A percentile compares a stretch with the other conserved stretches of the same genome.
Conservation (phyloP, 2,113 vertebrate species). For the Willisornis vidua region DNA sequence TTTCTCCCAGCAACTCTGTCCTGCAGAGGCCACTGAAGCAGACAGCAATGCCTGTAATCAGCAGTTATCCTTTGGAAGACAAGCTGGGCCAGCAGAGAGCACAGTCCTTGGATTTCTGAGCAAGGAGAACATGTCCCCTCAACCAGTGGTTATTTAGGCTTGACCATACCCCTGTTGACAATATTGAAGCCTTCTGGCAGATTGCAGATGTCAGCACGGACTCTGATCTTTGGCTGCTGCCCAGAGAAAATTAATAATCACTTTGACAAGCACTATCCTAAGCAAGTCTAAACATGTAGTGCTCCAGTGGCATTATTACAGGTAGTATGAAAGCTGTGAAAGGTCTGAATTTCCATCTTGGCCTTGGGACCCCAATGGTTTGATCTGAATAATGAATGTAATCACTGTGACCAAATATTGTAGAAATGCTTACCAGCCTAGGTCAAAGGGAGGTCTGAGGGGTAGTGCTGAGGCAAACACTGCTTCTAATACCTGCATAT, state of each 20-base stretch:
- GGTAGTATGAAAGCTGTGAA: background rate
- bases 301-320: background rate
- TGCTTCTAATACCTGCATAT: background rate
- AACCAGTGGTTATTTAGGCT: background rate
- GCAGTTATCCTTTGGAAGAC: background rate
- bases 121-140: background rate
- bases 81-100: background rate
- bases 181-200: background rate
- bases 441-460: background rate
- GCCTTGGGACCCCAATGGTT: background rate
- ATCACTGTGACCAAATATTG: background rate
- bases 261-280: background rate
- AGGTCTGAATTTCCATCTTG: background rate
- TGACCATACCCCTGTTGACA: background rate
- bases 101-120: background rate
- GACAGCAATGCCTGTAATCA: background rate
- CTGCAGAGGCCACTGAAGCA: background rate
- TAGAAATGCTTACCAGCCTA: background rate
- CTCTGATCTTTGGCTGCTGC: conserved; percentile 26
- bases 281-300: background rate
- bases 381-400: background rate
- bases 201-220: background rate
- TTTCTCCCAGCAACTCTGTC: background rate
- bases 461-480: background rate
- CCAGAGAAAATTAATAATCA: conserved; percentile 13